A percentile compares a stretch with the other conserved stretches of the same genome.
Evolutionary conservation across 2,113 vertebrate species (phyloP).

Genomic region (Brienomyrus longianalis): DNA sequence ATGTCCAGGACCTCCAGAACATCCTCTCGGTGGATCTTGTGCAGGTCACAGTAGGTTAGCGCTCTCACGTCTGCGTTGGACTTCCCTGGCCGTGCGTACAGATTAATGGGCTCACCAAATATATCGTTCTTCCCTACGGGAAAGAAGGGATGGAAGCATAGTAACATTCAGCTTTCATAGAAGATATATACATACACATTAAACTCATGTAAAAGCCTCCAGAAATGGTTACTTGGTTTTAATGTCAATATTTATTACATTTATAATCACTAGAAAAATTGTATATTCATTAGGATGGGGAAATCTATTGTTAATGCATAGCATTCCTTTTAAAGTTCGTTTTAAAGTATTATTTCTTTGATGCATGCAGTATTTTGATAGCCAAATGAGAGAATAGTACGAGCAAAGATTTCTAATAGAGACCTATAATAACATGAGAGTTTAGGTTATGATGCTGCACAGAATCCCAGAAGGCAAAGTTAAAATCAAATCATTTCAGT

Average conservation of each 20-base stretch:
- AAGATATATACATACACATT: not conserved
- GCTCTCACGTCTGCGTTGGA: conserved; percentile 71
- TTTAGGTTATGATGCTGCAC: not conserved
- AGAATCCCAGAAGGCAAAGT: not conserved
- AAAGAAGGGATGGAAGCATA: not conserved
- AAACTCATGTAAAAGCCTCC: not conserved
- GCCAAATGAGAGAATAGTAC: not conserved
- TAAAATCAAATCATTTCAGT: not conserved
- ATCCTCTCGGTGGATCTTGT: conserved; percentile 82
- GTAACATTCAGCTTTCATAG: not conserved
- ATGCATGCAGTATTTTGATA: not conserved
- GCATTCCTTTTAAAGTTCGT: not conserved
- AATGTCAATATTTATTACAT: not conserved
- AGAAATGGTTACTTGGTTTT: not conserved
- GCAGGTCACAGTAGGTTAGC: conserved; percentile 77
- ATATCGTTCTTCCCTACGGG: conserved; percentile 79
- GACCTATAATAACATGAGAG: not conserved
- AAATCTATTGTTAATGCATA: not conserved
- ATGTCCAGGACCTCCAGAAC: conserved; percentile 79
- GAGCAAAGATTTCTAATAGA: not conserved
- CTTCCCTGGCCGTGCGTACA: conserved; percentile 70
- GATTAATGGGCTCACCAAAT: conserved; percentile 78
- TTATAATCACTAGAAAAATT: not conserved
- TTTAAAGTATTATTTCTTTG: not conserved
- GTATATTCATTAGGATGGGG: not conserved